Evolutionary conservation across 1,140 invertebrate genomes (phyloP), one percentile per base, ranked within the genome.

Genomic region (Halyomorpha halys): DNA sequence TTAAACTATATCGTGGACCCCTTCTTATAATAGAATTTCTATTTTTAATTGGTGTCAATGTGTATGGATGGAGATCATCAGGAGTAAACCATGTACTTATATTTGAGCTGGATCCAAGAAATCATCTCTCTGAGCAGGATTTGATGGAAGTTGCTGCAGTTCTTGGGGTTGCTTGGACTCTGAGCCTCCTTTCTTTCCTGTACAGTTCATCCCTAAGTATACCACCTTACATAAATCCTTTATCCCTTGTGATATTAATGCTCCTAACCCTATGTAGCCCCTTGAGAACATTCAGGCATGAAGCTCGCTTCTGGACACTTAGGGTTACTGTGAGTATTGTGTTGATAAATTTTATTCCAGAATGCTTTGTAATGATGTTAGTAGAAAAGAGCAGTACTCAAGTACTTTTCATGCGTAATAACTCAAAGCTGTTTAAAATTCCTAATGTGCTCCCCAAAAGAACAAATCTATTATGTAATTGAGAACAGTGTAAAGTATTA

Each of bases 41-140:
- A 6, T 94, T 92, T 72, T 77, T 94, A 0, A 86, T 93, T 72
- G 91, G 91, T 54, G 81, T 94, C 45, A 96, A 96, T 75, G 89
- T 85, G 9, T 91, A 92, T 71, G 90, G 89, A 56, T 96, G 91
- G 91, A 78, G 90, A 61, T 86, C 85, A 51, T 90, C 89, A 0
- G 91, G 92, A 18, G 90, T 93, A 15, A 93, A 96, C 75, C 92
- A 96, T 74, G 91, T 96, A 1, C 80, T 95, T 0, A 96, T 95
- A 66, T 95, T 96, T 72, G 93, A 95, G 75, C 76, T 96, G 30
- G 90, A 95, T 78, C 92, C 92, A 1, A 77, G 92, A 59, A 89
- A 92, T 75, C 91, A 95, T 78, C 74, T 85, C 1, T 83, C 89
- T 2, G 90, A 93, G 72, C 68, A 69, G 69, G 86, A 94, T 70